A percentile compares a stretch with the other conserved stretches of the same genome.
These are phyloP conservation scores for Nothoprocta perdicaria DNA, from an alignment of 2,113 vertebrate genomes.

Conservation along the genomic window DNA sequence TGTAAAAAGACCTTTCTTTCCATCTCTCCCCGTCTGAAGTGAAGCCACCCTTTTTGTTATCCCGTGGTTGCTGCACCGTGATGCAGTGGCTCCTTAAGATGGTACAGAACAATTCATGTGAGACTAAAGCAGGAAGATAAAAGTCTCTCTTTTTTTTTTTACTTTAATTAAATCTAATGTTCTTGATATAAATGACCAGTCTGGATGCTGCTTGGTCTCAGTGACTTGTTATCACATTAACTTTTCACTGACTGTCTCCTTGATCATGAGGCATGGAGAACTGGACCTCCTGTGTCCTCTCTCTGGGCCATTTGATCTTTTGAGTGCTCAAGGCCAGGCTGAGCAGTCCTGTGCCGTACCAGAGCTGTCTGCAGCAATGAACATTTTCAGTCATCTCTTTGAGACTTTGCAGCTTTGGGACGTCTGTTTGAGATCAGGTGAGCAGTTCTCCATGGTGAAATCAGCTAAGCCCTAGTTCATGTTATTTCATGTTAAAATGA, in stretches of 20 bases:
- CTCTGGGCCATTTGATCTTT: neutral
- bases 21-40: neutral
- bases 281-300: neutral
- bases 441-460: neutral
- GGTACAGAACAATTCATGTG: neutral
- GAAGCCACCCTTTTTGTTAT: neutral
- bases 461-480: neutral
- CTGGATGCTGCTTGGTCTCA: neutral
- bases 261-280: rapidly evolving
- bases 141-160: neutral
- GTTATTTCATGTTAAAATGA: rapidly evolving
- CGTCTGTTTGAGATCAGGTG: rapidly evolving
- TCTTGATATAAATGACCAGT: neutral
- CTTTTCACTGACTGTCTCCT: neutral
- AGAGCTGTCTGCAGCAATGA: neutral
- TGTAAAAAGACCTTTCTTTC: neutral
- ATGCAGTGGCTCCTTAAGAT: neutral
- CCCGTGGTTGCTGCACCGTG: neutral
- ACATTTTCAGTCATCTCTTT: neutral
- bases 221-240: neutral
- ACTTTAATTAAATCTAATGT: constrained; percentile 24
- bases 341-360: neutral
- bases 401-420: neutral
- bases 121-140: neutral
- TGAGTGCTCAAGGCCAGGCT: neutral